A percentile compares a stretch with the other conserved stretches of the same genome.
Evolutionary conservation across 2,888 invertebrate genomes (phyloP).

Genomic region (Coecobrya sp.): DNA sequence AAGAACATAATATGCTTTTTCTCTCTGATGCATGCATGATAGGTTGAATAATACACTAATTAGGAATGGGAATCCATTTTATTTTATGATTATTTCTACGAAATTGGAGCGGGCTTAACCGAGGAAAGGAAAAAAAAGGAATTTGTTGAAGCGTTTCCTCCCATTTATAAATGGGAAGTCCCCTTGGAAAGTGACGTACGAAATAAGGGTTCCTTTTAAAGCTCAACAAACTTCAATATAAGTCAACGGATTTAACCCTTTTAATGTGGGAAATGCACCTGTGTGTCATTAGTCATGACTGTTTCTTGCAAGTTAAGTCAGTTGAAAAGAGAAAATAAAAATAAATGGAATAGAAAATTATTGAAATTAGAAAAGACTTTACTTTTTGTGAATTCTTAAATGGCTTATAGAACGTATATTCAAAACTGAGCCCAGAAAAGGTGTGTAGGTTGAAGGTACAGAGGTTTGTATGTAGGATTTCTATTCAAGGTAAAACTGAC

Average conservation of each 20-base stretch:
- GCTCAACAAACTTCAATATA: background rate
- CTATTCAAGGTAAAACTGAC: background rate
- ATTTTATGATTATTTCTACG: slow-evolving; percentile 36
- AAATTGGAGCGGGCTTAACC: background rate
- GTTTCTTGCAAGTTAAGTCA: background rate
- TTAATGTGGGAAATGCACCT: background rate
- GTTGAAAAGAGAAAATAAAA: background rate
- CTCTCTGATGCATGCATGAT: background rate
- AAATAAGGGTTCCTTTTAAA: background rate
- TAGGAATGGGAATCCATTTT: slow-evolving; percentile 5
- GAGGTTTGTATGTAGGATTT: background rate
- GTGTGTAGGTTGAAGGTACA: background rate
- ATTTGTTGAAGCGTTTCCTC: background rate
- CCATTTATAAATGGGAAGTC: background rate
- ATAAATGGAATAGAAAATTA: background rate
- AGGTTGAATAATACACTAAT: slow-evolving; percentile 30
- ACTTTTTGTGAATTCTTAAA: background rate
- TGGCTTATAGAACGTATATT: background rate
- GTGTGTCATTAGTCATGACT: background rate
- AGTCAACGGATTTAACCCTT: slow-evolving; percentile 14
- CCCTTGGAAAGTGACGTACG: background rate
- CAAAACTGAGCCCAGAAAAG: background rate
- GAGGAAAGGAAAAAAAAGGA: background rate
- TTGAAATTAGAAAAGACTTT: slow-evolving; percentile 8
- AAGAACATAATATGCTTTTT: background rate